Evolutionary conservation across 1,140 invertebrate species (phyloP), one percentile per base, ranked within the genome.

Genomic region (Neodiprion fabricii): DNA sequence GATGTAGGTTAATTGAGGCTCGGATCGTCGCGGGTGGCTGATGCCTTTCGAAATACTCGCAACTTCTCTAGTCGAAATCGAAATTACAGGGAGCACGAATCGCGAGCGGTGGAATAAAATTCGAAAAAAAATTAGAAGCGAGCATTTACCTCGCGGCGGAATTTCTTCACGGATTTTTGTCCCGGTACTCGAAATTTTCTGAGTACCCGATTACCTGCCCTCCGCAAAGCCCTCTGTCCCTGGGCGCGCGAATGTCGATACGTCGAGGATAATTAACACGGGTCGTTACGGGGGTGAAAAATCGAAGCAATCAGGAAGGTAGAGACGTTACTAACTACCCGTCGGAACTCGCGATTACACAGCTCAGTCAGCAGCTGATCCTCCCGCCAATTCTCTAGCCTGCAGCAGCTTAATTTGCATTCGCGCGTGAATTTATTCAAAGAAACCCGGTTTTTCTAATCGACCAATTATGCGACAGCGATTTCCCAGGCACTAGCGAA

Each of bases 261-360:
- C 28, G 28, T 12, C 53, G 11, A 61, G 11, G 4, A 61, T 61
- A 61, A 61, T 61, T 61, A 61, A 61, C 53, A 61, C 11, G n/a
- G 11, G 53, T 9, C 53, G n/a, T 61, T 61, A 61, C 11, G 28
- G 28, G 72, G 53, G 75, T 79, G 79, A 83, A 84, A 83, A 83
- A 82, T 82, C 81, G 82, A 81, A 76, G 78, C 78, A 82, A 83
- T 83, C 79, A 81, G 79, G 76, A 75, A 71, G 61, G 70, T 67
- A 49, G 73, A 40, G 28, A 75, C 67, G 76, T 74, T 81, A 83
- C 83, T 83, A 84, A 84, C 83, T 84, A 83, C 81, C 79, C 80
- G 79, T 74, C 76, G 75, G 73, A 79, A 65, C 80, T 83, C 82
- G 81, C 80, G 81, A 83, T 83, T 84, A 81, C 81, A 74, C 75